phyloP scores from a whole-genome alignment of 2,888 invertebrate species.

The Phlogophora meticulosa region DNA sequence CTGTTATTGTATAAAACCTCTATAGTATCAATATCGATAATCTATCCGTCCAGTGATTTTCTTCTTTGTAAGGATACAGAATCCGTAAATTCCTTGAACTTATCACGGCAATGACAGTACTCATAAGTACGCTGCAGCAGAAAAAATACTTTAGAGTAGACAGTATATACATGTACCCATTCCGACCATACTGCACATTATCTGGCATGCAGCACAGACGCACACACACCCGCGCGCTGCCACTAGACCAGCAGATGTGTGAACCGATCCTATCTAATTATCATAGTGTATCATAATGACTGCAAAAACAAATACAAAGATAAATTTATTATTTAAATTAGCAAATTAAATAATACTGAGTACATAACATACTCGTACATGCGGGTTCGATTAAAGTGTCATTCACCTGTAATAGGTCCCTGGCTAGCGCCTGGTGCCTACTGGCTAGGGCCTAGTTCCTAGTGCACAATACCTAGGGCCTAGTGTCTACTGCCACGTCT shows the following conservation, averaged over 20 bases:
- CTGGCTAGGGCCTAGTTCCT: too few species aligned
- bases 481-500: too few species aligned
- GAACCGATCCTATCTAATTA: neutral
- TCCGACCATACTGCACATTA: neutral
- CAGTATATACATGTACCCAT: neutral
- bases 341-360: constrained; percentile 9
- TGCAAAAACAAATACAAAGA: constrained; percentile 14
- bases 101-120: too few species aligned
- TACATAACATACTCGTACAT: neutral
- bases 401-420: constrained; percentile 16
- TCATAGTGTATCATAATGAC: constrained; percentile 1
- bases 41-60: too few species aligned
- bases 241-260: constrained; percentile 10
- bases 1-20: too few species aligned
- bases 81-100: too few species aligned
- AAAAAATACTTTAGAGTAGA: too few species aligned
- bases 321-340: constrained; percentile 22
- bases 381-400: neutral
- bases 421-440: neutral
- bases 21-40: too few species aligned
- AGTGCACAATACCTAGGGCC: too few species aligned
- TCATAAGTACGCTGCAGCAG: too few species aligned
- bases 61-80: too few species aligned
- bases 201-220: neutral
- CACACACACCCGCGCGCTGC: neutral